Percentiles rank a stretch among this genome's conserved stretches.
Conservation (phyloP, 2,797 vertebrate species). For the Sparidentex hasta region DNA sequence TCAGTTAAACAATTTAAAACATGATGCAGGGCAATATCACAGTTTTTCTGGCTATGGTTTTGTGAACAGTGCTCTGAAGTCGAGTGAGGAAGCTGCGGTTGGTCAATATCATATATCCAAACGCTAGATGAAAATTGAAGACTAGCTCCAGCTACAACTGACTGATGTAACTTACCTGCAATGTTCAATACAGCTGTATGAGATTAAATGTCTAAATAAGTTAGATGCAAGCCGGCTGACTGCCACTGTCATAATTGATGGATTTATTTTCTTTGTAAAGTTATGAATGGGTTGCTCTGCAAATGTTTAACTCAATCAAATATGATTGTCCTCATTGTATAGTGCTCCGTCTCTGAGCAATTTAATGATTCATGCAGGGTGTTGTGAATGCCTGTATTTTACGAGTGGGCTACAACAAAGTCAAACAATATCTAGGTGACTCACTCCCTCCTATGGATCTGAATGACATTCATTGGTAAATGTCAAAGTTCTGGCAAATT, state of each 20-base stretch:
- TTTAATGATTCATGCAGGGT: background rate
- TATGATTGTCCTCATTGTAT: background rate
- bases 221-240: background rate
- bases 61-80: no score
- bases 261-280: background rate
- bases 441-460: background rate
- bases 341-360: background rate
- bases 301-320: background rate
- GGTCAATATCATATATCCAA: no score
- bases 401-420: background rate
- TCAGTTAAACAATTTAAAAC: no score
- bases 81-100: no score
- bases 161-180: background rate
- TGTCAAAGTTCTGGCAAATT: background rate
- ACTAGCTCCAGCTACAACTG: background rate
- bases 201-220: background rate
- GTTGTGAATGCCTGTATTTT: background rate
- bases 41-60: no score
- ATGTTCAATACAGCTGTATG: background rate
- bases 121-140: background rate
- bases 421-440: background rate
- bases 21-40: no score
- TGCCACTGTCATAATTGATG: background rate
- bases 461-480: background rate
- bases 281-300: background rate